These are phyloP conservation scores for Hydrochoerus hydrochaeris DNA, from an alignment of 2,113 vertebrate species.

Conservation along the genomic window DNA sequence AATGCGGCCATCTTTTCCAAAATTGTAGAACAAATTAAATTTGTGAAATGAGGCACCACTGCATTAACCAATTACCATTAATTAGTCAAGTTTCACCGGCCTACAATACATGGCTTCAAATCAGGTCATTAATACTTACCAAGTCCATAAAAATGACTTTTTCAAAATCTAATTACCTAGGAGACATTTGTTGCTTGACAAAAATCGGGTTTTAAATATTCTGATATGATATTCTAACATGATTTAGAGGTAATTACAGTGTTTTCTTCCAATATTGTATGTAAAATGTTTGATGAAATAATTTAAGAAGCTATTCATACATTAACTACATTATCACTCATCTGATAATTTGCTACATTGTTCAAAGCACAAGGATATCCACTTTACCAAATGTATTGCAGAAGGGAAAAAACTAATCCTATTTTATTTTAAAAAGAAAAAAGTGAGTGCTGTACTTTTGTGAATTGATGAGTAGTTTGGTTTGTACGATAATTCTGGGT, in stretches of 20 bases:
- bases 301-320: not conserved
- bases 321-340: not conserved
- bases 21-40: not conserved
- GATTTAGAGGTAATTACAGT: not conserved
- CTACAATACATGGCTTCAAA: conserved; percentile 41
- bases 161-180: not conserved
- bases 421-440: conserved; percentile 28
- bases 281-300: conserved; percentile 17
- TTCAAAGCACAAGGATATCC: not conserved
- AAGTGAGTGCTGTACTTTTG: not conserved
- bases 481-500: not conserved
- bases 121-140: conserved; percentile 24
- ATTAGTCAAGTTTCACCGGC: conserved; percentile 13
- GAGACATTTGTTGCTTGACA: not conserved
- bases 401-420: conserved; percentile 6
- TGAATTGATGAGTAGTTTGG: not conserved
- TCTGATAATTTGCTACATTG: not conserved
- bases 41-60: not conserved
- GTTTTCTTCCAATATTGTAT: not conserved
- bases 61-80: conserved; percentile 19
- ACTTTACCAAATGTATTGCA: conserved; percentile 36
- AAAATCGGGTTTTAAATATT: not conserved
- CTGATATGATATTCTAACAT: not conserved
- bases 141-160: not conserved
- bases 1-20: not conserved